A percentile compares a stretch with the other conserved stretches of the same genome.
phyloP scores from a whole-genome alignment of 2,797 vertebrate species.

The Periophthalmus magnuspinnatus region DNA sequence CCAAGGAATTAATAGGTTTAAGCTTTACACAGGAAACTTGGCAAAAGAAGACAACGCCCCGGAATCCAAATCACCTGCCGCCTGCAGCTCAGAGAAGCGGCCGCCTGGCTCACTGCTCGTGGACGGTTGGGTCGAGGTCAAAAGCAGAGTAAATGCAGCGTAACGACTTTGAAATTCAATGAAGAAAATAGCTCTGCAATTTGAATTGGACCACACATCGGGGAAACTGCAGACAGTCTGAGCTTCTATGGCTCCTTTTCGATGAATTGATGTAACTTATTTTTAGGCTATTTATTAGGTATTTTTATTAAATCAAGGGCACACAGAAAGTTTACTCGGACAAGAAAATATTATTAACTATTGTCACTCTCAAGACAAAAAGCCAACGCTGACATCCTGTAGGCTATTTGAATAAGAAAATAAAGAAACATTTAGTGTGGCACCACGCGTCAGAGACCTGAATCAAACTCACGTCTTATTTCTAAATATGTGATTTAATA shows the following conservation, averaged over 20 bases:
- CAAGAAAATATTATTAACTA: not conserved
- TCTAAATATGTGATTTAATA: not conserved
- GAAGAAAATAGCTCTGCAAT: conserved; percentile 27
- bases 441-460: not conserved
- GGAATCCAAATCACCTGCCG: conserved; percentile 62
- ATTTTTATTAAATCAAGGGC: not conserved
- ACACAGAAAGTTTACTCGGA: not conserved
- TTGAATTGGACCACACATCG: conserved; percentile 46
- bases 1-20: conserved; percentile 31
- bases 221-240: conserved; percentile 24
- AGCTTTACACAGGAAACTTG: conserved; percentile 55
- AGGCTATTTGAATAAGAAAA: not conserved
- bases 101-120: conserved; percentile 25
- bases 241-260: not conserved
- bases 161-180: conserved; percentile 42
- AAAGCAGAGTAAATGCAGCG: conserved; percentile 45
- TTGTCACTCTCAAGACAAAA: not conserved
- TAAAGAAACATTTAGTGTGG: not conserved
- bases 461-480: not conserved
- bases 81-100: conserved; percentile 32
- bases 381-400: too few species aligned
- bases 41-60: conserved; percentile 15
- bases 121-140: conserved; percentile 46
- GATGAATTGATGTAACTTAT: not conserved
- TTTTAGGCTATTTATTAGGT: too few species aligned